Base-by-base conservation (phyloP, 2,113 vertebrate species). In the Ctenomys sociabilis region DNA sequence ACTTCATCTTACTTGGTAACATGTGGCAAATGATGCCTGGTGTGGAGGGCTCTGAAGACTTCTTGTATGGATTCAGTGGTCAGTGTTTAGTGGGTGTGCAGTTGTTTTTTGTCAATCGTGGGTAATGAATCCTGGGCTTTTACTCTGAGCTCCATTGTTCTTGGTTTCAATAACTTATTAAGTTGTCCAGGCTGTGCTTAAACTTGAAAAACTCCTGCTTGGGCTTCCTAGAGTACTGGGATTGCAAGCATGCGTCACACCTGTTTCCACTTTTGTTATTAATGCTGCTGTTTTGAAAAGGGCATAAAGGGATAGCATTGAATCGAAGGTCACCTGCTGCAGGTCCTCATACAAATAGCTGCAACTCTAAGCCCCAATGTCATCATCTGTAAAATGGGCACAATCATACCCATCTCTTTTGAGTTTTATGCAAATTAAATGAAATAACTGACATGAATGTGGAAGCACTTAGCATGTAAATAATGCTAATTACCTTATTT, bases 1-100 rank as follows among this genome's bases (percentile, higher is more conserved):
- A 16, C 37, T 4, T 2, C 21, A 16, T 63, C 40, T 88, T 21
- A 1, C 5, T 88, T 85, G 68, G n/a, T 61, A 54, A 77, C 85
- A 43, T 3, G 4, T 0, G 1, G 32, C 37, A 4, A 4, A 13
- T 10, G 35, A 85, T 6, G 13, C 3, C 59, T 52, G 43, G 35
- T 3, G 1, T 9, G 9, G 32, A 75, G 28, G 6, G 7, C 14
- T 30, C 14, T 2, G 17, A 85, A 75, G 26, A 30, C 9, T 14
- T 24, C 6, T 43, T 35, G 52, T 72, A 32, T 0, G 59, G 17
- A 49, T 30, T 64, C 78, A 8, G 10, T 64, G 92, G 57, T 28
- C 40, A 59, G 2, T 57, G 9, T 52, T 24, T 57, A 12, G 59
- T 35, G 32, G 37, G 4, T 61, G 16, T 17, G 40, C 43, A 8